These are phyloP conservation scores for Casuarius casuarius DNA, from an alignment of 2,113 vertebrate species.

Conservation along the genomic window DNA sequence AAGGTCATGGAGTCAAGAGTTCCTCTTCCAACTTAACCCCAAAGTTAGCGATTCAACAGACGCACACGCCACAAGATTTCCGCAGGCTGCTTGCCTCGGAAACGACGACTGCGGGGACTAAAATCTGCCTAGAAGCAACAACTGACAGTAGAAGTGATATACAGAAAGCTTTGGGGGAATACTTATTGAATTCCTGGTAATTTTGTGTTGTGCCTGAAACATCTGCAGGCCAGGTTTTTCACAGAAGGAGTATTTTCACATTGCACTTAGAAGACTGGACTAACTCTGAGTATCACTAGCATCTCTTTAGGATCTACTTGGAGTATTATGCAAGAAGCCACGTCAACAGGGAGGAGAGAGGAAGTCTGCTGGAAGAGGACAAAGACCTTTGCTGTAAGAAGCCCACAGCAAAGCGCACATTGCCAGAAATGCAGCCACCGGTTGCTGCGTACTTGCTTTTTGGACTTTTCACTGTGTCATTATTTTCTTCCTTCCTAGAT, in stretches of 20 bases:
- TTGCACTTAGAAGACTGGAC: neutral
- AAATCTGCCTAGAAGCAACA: neutral
- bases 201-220: neutral
- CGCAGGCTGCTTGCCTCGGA: neutral
- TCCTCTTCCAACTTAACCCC: neutral
- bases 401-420: neutral
- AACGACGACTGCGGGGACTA: rapidly evolving
- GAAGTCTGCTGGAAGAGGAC: neutral
- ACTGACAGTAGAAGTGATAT: neutral
- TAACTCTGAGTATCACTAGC: neutral
- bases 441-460: neutral
- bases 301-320: neutral
- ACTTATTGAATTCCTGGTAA: too few species aligned
- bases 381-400: neutral
- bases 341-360: neutral
- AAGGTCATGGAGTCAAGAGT: neutral
- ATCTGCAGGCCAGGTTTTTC: neutral
- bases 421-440: neutral
- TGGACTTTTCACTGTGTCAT: neutral
- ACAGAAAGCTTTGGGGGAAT: neutral
- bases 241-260: neutral
- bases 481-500: neutral
- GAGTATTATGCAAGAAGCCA: neutral
- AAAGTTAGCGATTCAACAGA: neutral
- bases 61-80: neutral